Base-by-base conservation (phyloP, 2,113 vertebrate genomes). In the Syngnathus typhle region DNA sequence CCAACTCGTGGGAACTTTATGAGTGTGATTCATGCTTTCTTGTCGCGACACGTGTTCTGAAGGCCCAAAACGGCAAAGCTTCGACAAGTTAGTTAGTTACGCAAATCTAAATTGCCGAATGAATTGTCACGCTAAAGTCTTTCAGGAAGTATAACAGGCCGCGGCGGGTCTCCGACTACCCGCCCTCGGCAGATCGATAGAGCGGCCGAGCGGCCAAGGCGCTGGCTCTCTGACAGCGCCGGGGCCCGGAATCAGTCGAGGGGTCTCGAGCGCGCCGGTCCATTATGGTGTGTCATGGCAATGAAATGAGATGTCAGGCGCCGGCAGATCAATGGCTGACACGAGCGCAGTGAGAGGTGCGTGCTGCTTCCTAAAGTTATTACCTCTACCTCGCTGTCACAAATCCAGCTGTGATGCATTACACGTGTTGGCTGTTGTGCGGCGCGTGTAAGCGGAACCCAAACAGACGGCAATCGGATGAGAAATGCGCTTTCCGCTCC, bases 261-360 rank as follows among this genome's bases (percentile, higher is more conserved):
- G 92, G 78, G 81, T 84, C 76, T 23, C 5, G 92, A 92, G 86
- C 89, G 89, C 92, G 87, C 89, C 86, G 92, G 92, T 96, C 94
- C 93, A 95, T 96, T 94, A 95, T 91, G 87, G 86, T 88, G 84
- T 94, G 94, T 94, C 94, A 93, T 85, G 81, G 90, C 91, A 94
- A 92, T 93, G 91, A 95, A 98, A 98, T 95, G 93, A 98, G 95
- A 95, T 95, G 96, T 98, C 94, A 95, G 88, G 89, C 86, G 87
- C 74, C 73, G 66, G 84, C 91, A 90, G 93, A 95, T 94, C 94
- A 93, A 96, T 95, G 94, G 90, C 91, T 92, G 94, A 93, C 94
- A 95, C 85, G 84, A 90, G 89, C 76, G 79, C 69, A 62, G 74
- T 64, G 86, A 84, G 84, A 85, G 83, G 82, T 72, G 90, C 78